Conservation (phyloP, 2,888 invertebrate genomes). For the Diaperis boleti region DNA sequence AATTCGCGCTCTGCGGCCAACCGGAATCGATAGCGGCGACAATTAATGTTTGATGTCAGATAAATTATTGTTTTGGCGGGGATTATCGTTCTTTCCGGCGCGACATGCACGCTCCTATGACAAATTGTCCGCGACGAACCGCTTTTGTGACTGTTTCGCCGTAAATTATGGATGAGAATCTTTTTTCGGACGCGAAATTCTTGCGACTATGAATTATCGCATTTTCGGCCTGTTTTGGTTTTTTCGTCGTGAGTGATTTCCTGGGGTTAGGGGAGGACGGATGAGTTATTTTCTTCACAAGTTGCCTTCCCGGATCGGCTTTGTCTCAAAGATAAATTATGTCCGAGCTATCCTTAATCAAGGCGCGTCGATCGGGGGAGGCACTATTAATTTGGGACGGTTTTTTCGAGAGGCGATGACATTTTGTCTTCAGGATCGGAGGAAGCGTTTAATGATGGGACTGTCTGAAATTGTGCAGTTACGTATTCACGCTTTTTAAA, state of each 20-base stretch:
- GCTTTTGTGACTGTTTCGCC: slow-evolving; percentile 24
- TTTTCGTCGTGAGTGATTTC: not conserved
- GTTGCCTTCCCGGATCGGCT: slow-evolving; percentile 16
- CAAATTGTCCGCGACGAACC: slow-evolving; percentile 26
- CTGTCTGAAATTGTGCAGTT: too few species aligned
- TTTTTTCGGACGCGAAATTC: slow-evolving; percentile 14
- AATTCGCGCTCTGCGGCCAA: slow-evolving; percentile 4
- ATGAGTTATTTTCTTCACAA: slow-evolving; percentile 20
- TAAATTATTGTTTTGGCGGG: slow-evolving; percentile 29
- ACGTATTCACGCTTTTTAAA: too few species aligned
- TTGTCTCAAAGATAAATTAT: slow-evolving; percentile 23
- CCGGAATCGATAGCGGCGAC: slow-evolving; percentile 22
- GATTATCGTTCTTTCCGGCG: slow-evolving; percentile 20
- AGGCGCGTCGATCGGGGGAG: not conserved
- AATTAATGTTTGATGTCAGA: slow-evolving; percentile 31
- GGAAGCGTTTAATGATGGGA: too few species aligned
- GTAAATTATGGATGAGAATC: slow-evolving; percentile 26
- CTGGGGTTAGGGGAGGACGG: slow-evolving; percentile 16
- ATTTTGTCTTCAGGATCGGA: too few species aligned
- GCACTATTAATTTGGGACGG: not conserved
- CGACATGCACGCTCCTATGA: slow-evolving; percentile 29
- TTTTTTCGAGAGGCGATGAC: not conserved
- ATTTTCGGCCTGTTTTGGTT: slow-evolving; percentile 4
- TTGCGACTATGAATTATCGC: slow-evolving; percentile 15
- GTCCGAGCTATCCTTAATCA: not conserved